These are phyloP conservation scores for Caenorhabditis remanei DNA, from an alignment of 1,140 invertebrate species.

Conservation along the genomic window DNA sequence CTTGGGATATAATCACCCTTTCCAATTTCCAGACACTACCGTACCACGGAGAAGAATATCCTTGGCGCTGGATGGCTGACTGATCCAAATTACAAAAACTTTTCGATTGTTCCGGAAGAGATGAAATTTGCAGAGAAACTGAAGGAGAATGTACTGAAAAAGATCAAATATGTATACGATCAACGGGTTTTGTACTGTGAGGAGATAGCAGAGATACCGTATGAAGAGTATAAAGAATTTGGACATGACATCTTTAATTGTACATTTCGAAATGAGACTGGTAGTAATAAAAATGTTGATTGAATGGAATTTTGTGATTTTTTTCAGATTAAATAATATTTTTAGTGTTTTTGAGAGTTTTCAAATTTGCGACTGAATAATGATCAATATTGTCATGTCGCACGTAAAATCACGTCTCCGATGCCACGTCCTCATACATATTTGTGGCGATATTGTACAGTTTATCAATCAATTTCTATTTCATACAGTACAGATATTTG, in stretches of 20 bases:
- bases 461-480: no score
- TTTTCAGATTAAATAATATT: no score
- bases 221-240: constrained; percentile 8
- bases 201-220: neutral
- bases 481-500: no score
- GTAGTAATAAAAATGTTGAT: neutral
- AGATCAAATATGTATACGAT: constrained; percentile 7
- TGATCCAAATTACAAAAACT: neutral
- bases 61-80: neutral
- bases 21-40: neutral
- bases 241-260: constrained; percentile 31
- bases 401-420: no score
- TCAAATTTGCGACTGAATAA: no score
- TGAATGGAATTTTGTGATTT: no score
- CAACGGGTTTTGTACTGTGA: neutral
- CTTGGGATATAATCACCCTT: no score
- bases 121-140: neutral
- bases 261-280: neutral
- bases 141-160: neutral
- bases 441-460: no score
- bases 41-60: neutral
- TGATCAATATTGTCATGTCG: no score
- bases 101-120: neutral
- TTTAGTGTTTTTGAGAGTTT: no score
- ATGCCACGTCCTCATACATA: no score